Base-by-base conservation (phyloP, 2,888 invertebrate genomes). In the Aleiodes alternator region DNA sequence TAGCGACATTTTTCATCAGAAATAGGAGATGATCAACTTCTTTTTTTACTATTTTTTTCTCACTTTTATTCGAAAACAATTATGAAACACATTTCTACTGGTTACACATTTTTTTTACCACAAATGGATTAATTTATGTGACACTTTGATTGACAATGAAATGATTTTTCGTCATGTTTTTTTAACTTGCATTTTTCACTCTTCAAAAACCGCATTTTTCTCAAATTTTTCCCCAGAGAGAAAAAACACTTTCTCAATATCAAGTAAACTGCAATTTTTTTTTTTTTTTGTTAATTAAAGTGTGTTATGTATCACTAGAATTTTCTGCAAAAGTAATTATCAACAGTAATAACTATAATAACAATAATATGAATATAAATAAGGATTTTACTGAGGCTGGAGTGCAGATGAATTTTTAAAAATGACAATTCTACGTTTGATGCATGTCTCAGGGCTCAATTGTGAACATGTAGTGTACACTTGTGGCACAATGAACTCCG, bases 401-500 rank as follows among this genome's bases (percentile, higher is more conserved):
- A 1, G 56, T 6, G 11, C 9, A 56, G 4, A n/a, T 59, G 38
- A n/a, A 38, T 38, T 61, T 61, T 34, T 61, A 4, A 14, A 61
- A 14, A 3, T n/a, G 38, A n/a, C 9, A 11, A 6, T 43, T 43
- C 9, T 43, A 7, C 3, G 43, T 43, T 64, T 64, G 23, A 23
- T 23, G 43, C 23, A 48, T 8, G 64, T 16, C 43, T 38, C 50
- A 68, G 31, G 53, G 68, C 31, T 8, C 83, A 84, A 85, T 85
- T 84, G 23, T 23, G 84, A 77, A 81, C 81, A 80, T 75, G 83
- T 81, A 77, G 82, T 74, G 34, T 73, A 76, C 84, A 86, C 86
- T 86, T 85, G 85, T 84, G 84, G 88, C 85, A 86, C 88, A 85
- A 88, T 88, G 87, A 88, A 87, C 87, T 87, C 84, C 87, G 87